Evolutionary conservation across 2,797 vertebrate genomes (phyloP).

Genomic region (Gila robusta): DNA sequence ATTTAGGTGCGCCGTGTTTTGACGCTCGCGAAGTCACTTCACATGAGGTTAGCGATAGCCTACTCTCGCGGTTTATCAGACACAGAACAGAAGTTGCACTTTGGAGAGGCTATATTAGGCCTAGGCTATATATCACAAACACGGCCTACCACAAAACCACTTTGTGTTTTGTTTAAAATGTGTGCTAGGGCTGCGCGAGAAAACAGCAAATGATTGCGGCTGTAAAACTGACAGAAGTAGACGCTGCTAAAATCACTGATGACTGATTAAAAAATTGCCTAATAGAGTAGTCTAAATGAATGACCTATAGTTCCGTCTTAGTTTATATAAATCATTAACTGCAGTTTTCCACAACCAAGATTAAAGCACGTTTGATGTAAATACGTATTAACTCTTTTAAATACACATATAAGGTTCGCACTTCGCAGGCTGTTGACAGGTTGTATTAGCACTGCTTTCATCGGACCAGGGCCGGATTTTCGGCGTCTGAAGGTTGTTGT

Average conservation of each 20-base stretch:
- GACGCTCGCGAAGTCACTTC: neutral
- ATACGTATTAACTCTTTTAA: constrained; percentile 59
- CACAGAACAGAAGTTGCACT: neutral
- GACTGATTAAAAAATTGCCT: neutral
- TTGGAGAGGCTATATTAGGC: neutral
- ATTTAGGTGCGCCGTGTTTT: neutral
- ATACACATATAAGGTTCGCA: constrained; percentile 68
- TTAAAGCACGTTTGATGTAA: constrained; percentile 44
- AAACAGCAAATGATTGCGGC: too few species aligned
- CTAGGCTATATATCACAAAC: too few species aligned
- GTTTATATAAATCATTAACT: constrained; percentile 19
- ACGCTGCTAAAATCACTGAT: neutral
- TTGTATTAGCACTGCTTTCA: constrained; percentile 60
- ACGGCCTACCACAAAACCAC: neutral
- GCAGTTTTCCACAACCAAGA: constrained; percentile 1
- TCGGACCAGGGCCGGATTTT: constrained; percentile 69
- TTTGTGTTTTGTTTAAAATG: too few species aligned
- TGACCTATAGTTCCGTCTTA: neutral
- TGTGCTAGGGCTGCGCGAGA: too few species aligned
- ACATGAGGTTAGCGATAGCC: neutral
- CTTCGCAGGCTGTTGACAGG: constrained; percentile 67
- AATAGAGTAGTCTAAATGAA: neutral
- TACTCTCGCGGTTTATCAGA: neutral
- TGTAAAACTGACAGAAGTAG: neutral
- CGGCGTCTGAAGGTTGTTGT: constrained; percentile 64